These are phyloP conservation scores for Lindbergichthys nudifrons DNA, from an alignment of 2,797 vertebrate genomes.

Conservation along the genomic window DNA sequence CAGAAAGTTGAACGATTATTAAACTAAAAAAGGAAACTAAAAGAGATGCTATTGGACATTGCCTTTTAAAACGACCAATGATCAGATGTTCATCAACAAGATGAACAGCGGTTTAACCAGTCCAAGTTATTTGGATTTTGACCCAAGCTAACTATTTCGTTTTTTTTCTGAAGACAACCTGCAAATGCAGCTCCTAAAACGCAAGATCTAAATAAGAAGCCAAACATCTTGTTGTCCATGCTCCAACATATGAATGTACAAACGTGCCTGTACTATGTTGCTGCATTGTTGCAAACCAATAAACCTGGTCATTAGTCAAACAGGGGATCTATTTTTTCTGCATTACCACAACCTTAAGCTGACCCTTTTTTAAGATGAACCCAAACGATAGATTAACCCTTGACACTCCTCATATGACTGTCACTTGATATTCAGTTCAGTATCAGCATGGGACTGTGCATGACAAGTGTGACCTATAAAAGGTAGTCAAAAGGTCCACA, in stretches of 20 bases:
- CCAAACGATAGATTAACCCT: conserved; percentile 38
- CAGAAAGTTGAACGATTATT: neutral
- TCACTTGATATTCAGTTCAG: conserved; percentile 32
- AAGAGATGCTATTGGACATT: neutral
- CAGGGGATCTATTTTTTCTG: neutral
- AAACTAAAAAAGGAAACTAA: neutral
- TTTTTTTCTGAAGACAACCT: neutral
- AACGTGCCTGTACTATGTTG: neutral
- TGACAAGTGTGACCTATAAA: conserved; percentile 29
- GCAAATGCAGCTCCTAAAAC: neutral
- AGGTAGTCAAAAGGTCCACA: conserved; percentile 4
- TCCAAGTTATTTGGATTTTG: neutral
- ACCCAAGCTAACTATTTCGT: neutral
- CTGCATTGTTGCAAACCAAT: neutral
- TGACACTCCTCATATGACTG: conserved; percentile 27
- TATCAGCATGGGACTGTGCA: conserved; percentile 19
- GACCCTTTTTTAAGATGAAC: conserved; percentile 21
- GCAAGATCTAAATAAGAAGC: neutral
- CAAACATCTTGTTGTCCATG: neutral
- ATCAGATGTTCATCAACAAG: neutral
- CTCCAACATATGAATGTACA: neutral
- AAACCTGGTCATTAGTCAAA: neutral
- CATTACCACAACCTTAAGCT: neutral
- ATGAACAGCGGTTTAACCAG: neutral
- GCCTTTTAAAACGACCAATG: conserved; percentile 1